A percentile compares a stretch with the other conserved stretches of the same genome.
Conservation (phyloP, 2,888 invertebrate genomes). For the Polyploca ridens region DNA sequence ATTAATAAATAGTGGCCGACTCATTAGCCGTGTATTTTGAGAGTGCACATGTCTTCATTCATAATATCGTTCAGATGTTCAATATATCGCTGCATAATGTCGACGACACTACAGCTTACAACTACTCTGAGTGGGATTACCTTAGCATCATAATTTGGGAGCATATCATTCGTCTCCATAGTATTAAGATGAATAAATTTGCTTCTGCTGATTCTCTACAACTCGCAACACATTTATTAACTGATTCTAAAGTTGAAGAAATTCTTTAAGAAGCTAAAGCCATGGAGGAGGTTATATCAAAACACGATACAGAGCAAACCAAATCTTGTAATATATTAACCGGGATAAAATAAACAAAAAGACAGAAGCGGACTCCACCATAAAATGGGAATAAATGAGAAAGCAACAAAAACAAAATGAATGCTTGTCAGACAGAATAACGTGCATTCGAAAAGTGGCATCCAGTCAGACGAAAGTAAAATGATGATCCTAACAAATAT, state of each 20-base stretch:
- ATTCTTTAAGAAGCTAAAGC: too few species aligned
- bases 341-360: background rate
- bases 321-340: too few species aligned
- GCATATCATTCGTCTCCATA: background rate
- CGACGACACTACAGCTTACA: constrained; percentile 10
- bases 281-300: too few species aligned
- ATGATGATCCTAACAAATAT: constrained; percentile 2
- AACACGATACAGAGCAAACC: too few species aligned
- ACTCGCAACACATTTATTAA: background rate
- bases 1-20: constrained; percentile 50
- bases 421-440: background rate
- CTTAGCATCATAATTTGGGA: background rate
- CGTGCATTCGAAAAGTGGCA: background rate
- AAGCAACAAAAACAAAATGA: background rate
- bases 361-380: background rate
- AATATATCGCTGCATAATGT: constrained; percentile 17
- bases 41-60: constrained; percentile 65
- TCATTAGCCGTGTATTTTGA: constrained; percentile 57
- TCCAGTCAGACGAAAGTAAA: background rate
- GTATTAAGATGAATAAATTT: background rate
- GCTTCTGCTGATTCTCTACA: background rate
- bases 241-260: too few species aligned
- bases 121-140: background rate
- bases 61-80: constrained; percentile 44
- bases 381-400: background rate